These are phyloP conservation scores for Burhinus bistriatus DNA, from an alignment of 2,113 vertebrate genomes.

Conservation along the genomic window DNA sequence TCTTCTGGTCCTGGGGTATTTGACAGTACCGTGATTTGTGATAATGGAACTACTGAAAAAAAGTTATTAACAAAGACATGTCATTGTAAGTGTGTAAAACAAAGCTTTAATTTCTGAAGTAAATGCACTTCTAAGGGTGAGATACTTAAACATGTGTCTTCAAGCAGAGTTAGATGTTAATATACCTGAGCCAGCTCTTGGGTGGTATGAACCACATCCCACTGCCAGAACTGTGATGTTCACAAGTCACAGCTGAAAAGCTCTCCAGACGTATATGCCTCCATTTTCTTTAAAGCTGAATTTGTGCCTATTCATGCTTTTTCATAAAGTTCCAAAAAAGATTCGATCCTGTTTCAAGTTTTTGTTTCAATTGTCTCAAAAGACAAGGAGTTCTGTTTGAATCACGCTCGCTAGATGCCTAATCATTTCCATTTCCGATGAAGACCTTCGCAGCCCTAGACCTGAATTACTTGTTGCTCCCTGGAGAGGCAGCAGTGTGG, in stretches of 20 bases:
- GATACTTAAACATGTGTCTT: slow-evolving; percentile 35
- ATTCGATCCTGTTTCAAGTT: background rate
- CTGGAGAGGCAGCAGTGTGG: background rate
- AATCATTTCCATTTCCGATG: background rate
- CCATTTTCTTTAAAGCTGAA: background rate
- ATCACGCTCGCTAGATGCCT: fast-evolving
- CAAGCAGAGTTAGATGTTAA: background rate
- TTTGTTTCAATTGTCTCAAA: background rate
- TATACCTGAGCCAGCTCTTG: background rate
- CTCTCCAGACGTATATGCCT: background rate
- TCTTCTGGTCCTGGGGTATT: slow-evolving; percentile 70
- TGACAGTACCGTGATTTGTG: slow-evolving; percentile 66
- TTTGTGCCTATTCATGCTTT: background rate
- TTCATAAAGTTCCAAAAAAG: background rate
- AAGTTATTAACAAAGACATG: slow-evolving; percentile 53
- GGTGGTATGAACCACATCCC: background rate
- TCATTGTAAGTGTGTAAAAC: slow-evolving; percentile 35
- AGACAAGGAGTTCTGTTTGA: background rate
- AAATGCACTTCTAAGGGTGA: slow-evolving; percentile 43
- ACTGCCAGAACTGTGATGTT: background rate
- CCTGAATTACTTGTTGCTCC: background rate
- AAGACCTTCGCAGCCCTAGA: background rate
- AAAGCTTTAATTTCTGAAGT: slow-evolving; percentile 56
- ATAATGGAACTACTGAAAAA: slow-evolving; percentile 66
- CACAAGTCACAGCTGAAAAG: background rate